Evolutionary conservation across 2,888 invertebrate species (phyloP).

Genomic region (Stomorhina lunata): DNA sequence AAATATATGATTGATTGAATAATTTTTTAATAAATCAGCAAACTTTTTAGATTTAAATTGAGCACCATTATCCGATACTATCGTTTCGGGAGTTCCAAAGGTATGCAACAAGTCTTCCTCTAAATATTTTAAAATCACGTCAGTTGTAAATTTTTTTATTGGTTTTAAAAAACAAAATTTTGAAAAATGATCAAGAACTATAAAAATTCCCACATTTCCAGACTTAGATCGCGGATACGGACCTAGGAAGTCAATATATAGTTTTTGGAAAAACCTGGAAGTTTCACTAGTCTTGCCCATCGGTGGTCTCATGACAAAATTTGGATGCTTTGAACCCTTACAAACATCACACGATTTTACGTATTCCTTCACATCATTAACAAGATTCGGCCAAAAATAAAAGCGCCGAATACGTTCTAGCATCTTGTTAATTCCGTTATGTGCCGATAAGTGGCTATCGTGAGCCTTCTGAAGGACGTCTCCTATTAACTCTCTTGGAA

Average conservation of each 20-base stretch:
- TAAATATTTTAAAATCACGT: slow-evolving; percentile 7
- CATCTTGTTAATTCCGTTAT: slow-evolving; percentile 32
- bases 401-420: slow-evolving; percentile 22
- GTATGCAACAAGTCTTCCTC: slow-evolving; percentile 33
- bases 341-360: background rate
- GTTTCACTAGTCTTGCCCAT: slow-evolving; percentile 22
- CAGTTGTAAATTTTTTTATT: slow-evolving; percentile 9
- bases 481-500: slow-evolving; percentile 6
- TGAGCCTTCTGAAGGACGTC: slow-evolving; percentile 9
- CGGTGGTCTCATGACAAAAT: background rate
- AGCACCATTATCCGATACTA: slow-evolving; percentile 31
- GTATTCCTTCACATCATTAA: slow-evolving; percentile 13
- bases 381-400: slow-evolving; percentile 37
- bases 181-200: slow-evolving; percentile 7
- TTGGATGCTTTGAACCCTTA: slow-evolving; percentile 24
- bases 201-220: slow-evolving; percentile 32
- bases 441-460: background rate
- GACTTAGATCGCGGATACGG: slow-evolving; percentile 14
- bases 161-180: slow-evolving; percentile 10
- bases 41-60: slow-evolving; percentile 19
- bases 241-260: slow-evolving; percentile 24
- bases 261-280: slow-evolving; percentile 32
- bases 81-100: slow-evolving; percentile 29
- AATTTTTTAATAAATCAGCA: no score
- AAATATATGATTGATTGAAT: slow-evolving; percentile 4